Evolutionary conservation across 2,888 invertebrate genomes (phyloP).

Genomic region (Himalopsyche tibetana): DNA sequence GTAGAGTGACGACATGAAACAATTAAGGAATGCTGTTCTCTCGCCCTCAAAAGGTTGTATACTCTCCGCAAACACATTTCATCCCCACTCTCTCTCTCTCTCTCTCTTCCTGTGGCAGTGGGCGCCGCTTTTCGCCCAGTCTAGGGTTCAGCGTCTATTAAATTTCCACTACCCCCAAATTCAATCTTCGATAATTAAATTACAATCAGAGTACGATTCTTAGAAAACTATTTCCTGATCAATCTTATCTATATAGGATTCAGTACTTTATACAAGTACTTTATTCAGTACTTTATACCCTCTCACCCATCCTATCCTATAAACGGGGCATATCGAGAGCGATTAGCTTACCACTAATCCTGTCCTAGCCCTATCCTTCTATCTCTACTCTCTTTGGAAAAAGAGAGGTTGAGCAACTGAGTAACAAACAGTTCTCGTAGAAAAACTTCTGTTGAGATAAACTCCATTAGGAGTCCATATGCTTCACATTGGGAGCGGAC

Average conservation of each 20-base stretch:
- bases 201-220: background rate
- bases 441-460: too few species aligned
- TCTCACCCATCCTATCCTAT: too few species aligned
- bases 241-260: background rate
- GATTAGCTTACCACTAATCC: too few species aligned
- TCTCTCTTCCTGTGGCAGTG: background rate
- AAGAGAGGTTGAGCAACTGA: too few species aligned
- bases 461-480: too few species aligned
- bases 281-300: too few species aligned
- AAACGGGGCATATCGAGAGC: too few species aligned
- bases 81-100: background rate
- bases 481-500: too few species aligned
- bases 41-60: background rate
- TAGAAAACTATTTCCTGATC: background rate
- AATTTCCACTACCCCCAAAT: slow-evolving; percentile 18
- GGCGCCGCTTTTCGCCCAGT: background rate
- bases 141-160: slow-evolving; percentile 7
- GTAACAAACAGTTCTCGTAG: too few species aligned
- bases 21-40: slow-evolving; percentile 34
- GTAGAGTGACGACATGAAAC: slow-evolving; percentile 10
- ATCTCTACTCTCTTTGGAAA: too few species aligned
- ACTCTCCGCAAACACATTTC: slow-evolving; percentile 13
- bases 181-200: slow-evolving; percentile 18
- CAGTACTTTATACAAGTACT: too few species aligned
- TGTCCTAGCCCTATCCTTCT: too few species aligned